Evolutionary conservation across 2,888 invertebrate species (phyloP).

Genomic region (Cheilosia urbana): DNA sequence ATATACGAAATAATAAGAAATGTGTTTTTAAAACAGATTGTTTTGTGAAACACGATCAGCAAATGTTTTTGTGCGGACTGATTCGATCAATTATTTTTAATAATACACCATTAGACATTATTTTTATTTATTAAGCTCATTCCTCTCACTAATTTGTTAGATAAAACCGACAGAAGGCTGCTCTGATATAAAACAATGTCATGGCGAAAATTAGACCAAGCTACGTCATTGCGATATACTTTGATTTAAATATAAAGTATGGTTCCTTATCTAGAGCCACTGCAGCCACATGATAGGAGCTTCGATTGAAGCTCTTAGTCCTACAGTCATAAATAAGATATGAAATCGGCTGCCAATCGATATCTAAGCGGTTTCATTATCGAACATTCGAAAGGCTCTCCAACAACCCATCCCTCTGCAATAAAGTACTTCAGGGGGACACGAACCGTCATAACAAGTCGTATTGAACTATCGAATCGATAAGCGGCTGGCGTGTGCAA

Average conservation of each 20-base stretch:
- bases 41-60: neutral
- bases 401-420: neutral
- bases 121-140: conserved; percentile 30
- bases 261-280: conserved; percentile 20
- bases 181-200: conserved; percentile 32
- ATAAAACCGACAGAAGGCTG: neutral
- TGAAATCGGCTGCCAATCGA: conserved; percentile 32
- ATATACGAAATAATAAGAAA: too few species aligned
- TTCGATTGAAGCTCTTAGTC: conserved; percentile 9
- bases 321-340: conserved; percentile 51
- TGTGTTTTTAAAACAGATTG: neutral
- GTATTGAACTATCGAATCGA: conserved; percentile 7
- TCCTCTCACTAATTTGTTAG: conserved; percentile 17
- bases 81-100: conserved; percentile 31
- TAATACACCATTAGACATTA: conserved; percentile 11
- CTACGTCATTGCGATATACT: conserved; percentile 45
- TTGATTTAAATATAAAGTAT: conserved; percentile 32
- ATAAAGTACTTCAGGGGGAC: conserved; percentile 10
- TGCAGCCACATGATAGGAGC: conserved; percentile 12
- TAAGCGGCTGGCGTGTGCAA: conserved; percentile 36
- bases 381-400: conserved; percentile 28
- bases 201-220: conserved; percentile 13
- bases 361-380: conserved; percentile 35
- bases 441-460: neutral
- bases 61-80: neutral